Evolutionary conservation across 2,113 vertebrate species (phyloP).

Genomic region (Poecile atricapillus): DNA sequence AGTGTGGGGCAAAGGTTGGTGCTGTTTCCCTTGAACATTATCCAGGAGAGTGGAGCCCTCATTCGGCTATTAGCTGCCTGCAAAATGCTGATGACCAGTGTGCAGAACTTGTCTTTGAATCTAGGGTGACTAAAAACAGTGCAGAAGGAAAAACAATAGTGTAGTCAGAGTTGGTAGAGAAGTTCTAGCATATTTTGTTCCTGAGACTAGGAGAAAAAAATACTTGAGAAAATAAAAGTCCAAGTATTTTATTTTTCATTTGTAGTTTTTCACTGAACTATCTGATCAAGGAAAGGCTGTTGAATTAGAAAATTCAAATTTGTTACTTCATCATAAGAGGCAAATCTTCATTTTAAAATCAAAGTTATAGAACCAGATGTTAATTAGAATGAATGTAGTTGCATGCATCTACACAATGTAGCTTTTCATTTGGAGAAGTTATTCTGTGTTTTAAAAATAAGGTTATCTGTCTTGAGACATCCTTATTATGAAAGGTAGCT

Average conservation of each 20-base stretch:
- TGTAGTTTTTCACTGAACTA: neutral
- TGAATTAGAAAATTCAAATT: neutral
- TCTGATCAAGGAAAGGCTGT: neutral
- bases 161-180: neutral
- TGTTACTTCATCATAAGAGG: neutral
- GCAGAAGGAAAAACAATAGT: neutral
- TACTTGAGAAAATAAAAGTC: neutral
- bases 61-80: fast-evolving
- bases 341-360: neutral
- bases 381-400: neutral
- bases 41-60: neutral
- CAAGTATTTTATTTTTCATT: neutral
- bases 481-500: neutral
- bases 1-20: neutral
- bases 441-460: neutral
- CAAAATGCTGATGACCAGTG: neutral
- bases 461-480: neutral
- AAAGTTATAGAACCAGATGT: neutral
- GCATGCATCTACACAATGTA: neutral
- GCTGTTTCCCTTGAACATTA: neutral
- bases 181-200: neutral
- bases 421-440: neutral
- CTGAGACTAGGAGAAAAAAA: neutral
- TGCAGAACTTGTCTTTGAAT: neutral
- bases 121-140: neutral